Conservation (phyloP, 2,113 vertebrate species). For the Mastomys coucha region DNA sequence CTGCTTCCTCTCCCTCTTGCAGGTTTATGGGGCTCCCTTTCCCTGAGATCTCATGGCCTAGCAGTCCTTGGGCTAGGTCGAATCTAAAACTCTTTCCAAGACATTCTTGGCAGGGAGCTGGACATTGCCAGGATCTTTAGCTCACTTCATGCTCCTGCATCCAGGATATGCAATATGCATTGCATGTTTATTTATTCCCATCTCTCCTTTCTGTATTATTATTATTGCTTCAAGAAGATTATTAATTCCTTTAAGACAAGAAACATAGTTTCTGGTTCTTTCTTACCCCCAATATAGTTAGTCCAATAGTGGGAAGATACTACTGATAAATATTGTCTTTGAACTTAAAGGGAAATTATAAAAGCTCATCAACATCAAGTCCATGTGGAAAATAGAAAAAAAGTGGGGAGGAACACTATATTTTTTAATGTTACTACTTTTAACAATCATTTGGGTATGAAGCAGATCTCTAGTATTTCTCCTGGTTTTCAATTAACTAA, state of each 20-base stretch:
- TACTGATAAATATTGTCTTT: neutral
- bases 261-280: neutral
- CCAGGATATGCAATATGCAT: neutral
- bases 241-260: conserved; percentile 3
- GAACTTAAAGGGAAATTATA: conserved; percentile 29
- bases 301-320: neutral
- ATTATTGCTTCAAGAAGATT: neutral
- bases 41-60: neutral
- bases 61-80: neutral
- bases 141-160: neutral
- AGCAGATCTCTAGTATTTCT: neutral
- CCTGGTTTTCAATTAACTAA: neutral
- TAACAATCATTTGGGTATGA: neutral
- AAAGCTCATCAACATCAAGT: neutral
- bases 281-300: neutral
- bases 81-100: neutral
- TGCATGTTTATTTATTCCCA: neutral
- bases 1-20: neutral
- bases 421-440: neutral
- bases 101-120: neutral
- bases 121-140: neutral
- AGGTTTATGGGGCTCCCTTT: neutral
- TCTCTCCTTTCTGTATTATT: neutral
- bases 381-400: neutral
- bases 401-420: neutral